phyloP scores from a whole-genome alignment of 37 sponge, comb jelly and placozoan genomes.

The Crambe crambe region DNA sequence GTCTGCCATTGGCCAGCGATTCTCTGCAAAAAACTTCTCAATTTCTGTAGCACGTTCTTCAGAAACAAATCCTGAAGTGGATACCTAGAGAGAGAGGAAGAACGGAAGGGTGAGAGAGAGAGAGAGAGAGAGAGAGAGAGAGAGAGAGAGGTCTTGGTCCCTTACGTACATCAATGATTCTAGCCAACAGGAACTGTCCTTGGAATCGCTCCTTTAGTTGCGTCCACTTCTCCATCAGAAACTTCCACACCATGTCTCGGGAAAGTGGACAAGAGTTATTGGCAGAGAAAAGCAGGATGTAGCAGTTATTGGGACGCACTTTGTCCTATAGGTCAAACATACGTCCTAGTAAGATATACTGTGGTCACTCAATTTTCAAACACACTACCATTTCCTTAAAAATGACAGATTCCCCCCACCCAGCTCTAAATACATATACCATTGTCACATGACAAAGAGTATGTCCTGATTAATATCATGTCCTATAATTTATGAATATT shows the following conservation, averaged over 20 bases:
- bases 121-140: not conserved
- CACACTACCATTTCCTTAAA: not conserved
- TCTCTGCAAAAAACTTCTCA: too few relatives aligned
- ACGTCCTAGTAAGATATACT: too few relatives aligned
- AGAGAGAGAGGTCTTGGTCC: too few relatives aligned
- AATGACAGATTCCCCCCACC: too few relatives aligned
- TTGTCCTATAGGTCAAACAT: constrained; percentile 47
- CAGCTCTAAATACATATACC: too few relatives aligned
- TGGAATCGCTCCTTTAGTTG: constrained; percentile 60
- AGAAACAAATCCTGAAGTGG: not conserved
- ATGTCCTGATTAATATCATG: not conserved
- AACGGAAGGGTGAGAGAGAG: not conserved
- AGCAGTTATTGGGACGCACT: constrained; percentile 45
- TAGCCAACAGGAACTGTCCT: constrained; percentile 60
- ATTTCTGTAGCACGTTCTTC: not conserved
- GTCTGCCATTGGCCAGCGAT: too few relatives aligned
- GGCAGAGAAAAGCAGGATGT: constrained; percentile 35
- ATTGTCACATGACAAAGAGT: not conserved
- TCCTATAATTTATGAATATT: not conserved
- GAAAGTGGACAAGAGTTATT: constrained; percentile 43
- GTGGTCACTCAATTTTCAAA: too few relatives aligned
- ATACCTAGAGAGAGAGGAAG: not conserved
- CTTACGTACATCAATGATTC: constrained; percentile 52
- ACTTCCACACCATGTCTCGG: constrained; percentile 83
- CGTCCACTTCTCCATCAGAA: constrained; percentile 78